Base-by-base conservation (phyloP, 2,797 vertebrate genomes). In the Phylloscopus collybita region DNA sequence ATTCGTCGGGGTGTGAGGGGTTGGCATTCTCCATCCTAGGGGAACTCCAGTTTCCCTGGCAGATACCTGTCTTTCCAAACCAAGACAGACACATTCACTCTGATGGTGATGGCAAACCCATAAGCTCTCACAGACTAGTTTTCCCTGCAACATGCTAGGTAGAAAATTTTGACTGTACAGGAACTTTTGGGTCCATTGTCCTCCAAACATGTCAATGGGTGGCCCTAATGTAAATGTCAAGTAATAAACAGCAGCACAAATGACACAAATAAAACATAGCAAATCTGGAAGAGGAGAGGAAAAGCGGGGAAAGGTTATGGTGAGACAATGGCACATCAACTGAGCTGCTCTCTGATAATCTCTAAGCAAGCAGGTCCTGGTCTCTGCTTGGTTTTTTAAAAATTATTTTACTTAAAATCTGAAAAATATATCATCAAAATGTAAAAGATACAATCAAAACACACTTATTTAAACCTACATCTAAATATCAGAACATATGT, bases 401-500 rank as follows among this genome's bases (percentile, higher is more conserved):
- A 26, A 38, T 18, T 26, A 45, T 18, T 45, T 45, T 45, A 45
- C 18, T 18, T 45, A 45, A 45, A 45, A 45, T 18, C 19, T 45
- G 18, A 10, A 57, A 56, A 25, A 10, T 12, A 32, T 5, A 25
- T 20, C 8, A 44, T 45, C 18, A 17, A 47, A n/a, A 40, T 40
- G 21, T n/a, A 27, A 34, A 51, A 40, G 45, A 20, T n/a, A 40
- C 2, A 8, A 8, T 17, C 20, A 15, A 57, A 57, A 34, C 13
- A 20, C 6, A 14, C 36, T 34, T 34, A 15, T 65, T 45, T 5
- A 26, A 26, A 47, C 2, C 17, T 38, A 38, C 26, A 44, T 10
- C 32, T 53, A 64, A 53, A 14, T 34, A 89, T 83, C 87, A 95
- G 96, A 97, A 95, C 88, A 96, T 26, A 36, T 75, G 29, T 91